Evolutionary conservation across 2,888 invertebrate species (phyloP).

Genomic region (Cartodere bifasciata): DNA sequence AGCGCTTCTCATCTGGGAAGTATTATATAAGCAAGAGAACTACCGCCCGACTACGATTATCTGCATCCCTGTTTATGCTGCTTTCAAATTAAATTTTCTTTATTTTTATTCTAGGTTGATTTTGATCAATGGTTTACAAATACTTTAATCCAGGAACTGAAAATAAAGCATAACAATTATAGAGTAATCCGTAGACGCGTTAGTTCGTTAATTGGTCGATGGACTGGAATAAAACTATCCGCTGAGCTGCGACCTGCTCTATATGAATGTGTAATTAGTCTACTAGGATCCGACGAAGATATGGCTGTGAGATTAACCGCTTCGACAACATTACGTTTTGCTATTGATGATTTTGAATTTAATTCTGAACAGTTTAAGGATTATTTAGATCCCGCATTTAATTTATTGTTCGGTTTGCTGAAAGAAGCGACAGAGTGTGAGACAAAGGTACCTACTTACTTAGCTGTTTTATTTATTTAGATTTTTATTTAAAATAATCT

Average conservation of each 20-base stretch:
- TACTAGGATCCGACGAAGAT: slow-evolving; percentile 66
- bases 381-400: slow-evolving; percentile 66
- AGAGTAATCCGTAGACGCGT: slow-evolving; percentile 72
- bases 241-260: slow-evolving; percentile 65
- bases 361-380: slow-evolving; percentile 74
- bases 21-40: no score
- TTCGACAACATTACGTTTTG: slow-evolving; percentile 68
- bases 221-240: slow-evolving; percentile 75
- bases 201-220: slow-evolving; percentile 71
- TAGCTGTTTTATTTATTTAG: no score
- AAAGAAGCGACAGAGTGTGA: slow-evolving; percentile 85
- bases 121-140: slow-evolving; percentile 87
- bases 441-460: slow-evolving; percentile 62
- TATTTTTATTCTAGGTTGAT: slow-evolving; percentile 49
- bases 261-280: slow-evolving; percentile 64
- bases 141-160: slow-evolving; percentile 68
- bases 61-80: no score
- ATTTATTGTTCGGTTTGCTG: slow-evolving; percentile 67
- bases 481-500: no score
- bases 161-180: slow-evolving; percentile 69
- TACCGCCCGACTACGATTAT: no score
- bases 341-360: slow-evolving; percentile 89
- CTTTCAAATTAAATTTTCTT: no score
- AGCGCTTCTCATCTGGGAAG: no score
- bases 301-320: slow-evolving; percentile 81